Evolutionary conservation across 2,888 invertebrate genomes (phyloP), one percentile per base, ranked within the genome.

Genomic region (Phalera bucephala): DNA sequence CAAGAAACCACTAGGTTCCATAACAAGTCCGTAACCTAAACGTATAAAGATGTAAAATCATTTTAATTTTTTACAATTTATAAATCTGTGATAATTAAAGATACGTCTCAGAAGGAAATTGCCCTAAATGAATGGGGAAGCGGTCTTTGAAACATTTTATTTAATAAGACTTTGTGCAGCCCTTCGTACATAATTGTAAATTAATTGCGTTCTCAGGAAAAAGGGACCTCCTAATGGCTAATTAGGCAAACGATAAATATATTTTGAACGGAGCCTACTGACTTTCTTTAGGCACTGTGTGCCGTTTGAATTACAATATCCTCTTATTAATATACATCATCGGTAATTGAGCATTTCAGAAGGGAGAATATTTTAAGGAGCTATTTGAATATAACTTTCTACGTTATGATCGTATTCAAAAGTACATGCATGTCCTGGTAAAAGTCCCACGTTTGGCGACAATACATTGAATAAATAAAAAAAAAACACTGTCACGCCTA

Each of bases 131-230:
- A 78, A 72, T 61, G 64, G 52, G 63, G 64, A 64, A 62, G 64
- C 53, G 64, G 64, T 64, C 72, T 77, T 78, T 72, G 71, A 71
- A 80, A 79, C 73, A 72, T 83, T 85, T 79, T 80, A 82, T 84
- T 85, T 80, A 84, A 84, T 81, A 81, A 82, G 71, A 66, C 77
- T 72, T 64, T 72, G 72, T 77, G 70, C 64, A 79, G 79, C 78
- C 75, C 78, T 80, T 75, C 70, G 77, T 79, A 79, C 74, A 76
- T 85, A 86, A 86, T 85, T 85, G 82, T 81, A 68, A 82, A 86
- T 84, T 84, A 84, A 85, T 84, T 81, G 77, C 72, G 64, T 70
- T 72, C 65, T 68, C 58, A 69, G 58, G 68, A 72, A 75, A 75
- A 72, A 77, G 76, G 74, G 70, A 73, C 73, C 65, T 71, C 51